Percentiles rank a stretch among this genome's conserved stretches.
Conservation (phyloP, 2,797 vertebrate species). For the Syndactyla subalaris region DNA sequence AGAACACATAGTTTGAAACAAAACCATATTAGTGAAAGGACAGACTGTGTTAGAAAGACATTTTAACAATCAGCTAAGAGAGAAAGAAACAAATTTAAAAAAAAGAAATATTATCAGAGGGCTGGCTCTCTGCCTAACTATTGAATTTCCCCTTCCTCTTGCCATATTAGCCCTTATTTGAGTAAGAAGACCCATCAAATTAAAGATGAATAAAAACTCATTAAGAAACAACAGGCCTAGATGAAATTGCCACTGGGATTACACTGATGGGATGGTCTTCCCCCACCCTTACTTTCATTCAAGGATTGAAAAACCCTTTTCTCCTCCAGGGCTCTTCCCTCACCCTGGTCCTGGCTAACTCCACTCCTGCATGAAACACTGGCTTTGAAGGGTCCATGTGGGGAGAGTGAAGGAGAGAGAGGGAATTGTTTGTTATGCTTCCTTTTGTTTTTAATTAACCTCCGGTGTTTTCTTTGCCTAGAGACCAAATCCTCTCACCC, state of each 20-base stretch:
- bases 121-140: not conserved
- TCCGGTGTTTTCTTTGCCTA: constrained; percentile 55
- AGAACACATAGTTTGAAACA: not conserved
- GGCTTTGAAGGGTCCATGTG: not conserved
- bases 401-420: not conserved
- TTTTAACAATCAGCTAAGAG: not conserved
- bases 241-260: constrained; percentile 33
- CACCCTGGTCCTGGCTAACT: not conserved
- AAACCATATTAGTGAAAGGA: not conserved
- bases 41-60: not conserved
- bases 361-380: not conserved
- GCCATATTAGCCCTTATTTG: not conserved
- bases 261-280: not conserved
- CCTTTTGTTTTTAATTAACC: constrained; percentile 72
- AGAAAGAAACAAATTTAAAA: not conserved
- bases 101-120: not conserved
- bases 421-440: constrained; percentile 21
- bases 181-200: constrained; percentile 25
- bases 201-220: constrained; percentile 55
- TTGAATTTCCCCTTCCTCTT: not conserved
- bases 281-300: not conserved
- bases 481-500: constrained; percentile 41
- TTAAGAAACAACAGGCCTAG: constrained; percentile 48
- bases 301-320: constrained; percentile 17
- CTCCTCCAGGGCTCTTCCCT: constrained; percentile 1